phyloP scores from a whole-genome alignment of 37 sponge, comb jelly and placozoan species.

The Ephydatia muelleri region DNA sequence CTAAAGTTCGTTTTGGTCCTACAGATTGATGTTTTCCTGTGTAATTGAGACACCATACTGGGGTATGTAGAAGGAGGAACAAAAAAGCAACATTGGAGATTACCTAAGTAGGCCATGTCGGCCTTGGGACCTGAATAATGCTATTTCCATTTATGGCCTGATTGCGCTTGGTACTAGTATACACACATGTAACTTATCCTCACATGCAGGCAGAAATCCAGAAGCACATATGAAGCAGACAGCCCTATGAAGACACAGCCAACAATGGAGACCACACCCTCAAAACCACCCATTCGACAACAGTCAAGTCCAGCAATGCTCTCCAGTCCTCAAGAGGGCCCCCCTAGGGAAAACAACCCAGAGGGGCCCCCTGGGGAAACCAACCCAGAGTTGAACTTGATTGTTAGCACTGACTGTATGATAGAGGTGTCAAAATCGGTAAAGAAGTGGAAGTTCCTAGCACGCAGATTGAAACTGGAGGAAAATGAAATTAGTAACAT shows the following conservation, averaged over 20 bases:
- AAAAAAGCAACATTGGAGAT: background rate
- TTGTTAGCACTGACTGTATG: background rate
- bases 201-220: background rate
- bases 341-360: background rate
- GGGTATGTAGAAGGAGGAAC: background rate
- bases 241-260: background rate
- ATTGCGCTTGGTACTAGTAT: too few species aligned
- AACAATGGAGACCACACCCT: background rate
- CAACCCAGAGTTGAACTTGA: background rate
- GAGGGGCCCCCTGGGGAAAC: background rate
- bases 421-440: background rate
- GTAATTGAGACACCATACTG: too few species aligned
- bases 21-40: too few species aligned
- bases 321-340: background rate
- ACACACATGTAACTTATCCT: too few species aligned
- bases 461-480: background rate
- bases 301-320: conserved; percentile 19
- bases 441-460: background rate
- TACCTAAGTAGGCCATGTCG: too few species aligned
- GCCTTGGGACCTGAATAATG: too few species aligned
- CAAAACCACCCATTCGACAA: background rate
- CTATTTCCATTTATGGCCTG: too few species aligned
- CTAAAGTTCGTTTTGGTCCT: background rate
- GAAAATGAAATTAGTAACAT: background rate
- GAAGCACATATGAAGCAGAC: background rate